Conservation (phyloP, 2,113 vertebrate genomes). For the Pyxicephalus adspersus region DNA sequence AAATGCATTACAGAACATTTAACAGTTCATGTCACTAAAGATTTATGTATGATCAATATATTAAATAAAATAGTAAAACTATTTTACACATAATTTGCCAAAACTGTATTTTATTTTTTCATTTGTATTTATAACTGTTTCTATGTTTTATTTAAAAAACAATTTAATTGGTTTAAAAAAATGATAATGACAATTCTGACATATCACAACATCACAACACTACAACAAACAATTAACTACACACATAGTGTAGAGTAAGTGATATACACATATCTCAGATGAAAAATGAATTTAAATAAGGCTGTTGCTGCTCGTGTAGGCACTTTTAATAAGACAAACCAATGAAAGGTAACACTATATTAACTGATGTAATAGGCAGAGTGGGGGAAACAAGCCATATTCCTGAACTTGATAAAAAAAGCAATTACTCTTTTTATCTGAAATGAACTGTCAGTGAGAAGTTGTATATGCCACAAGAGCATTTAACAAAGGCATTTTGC, state of each 20-base stretch:
- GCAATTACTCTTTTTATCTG: conserved; percentile 74
- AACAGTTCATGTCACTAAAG: no score
- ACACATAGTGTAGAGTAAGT: neutral
- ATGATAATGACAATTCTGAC: no score
- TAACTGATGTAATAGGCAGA: conserved; percentile 75
- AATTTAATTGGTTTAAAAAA: no score
- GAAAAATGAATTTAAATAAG: conserved; percentile 41
- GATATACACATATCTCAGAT: conserved; percentile 10
- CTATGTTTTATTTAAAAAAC: no score
- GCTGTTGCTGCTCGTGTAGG: conserved; percentile 20
- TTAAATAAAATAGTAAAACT: no score
- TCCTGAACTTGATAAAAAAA: conserved; percentile 74
- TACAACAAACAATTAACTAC: neutral
- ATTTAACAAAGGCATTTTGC: conserved; percentile 70
- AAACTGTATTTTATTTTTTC: no score
- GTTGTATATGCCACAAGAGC: conserved; percentile 67
- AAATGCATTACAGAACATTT: no score
- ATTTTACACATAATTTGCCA: no score
- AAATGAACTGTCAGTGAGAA: conserved; percentile 64
- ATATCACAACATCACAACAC: neutral
- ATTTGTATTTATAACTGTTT: no score
- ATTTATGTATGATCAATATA: no score
- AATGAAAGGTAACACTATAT: conserved; percentile 60
- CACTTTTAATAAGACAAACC: conserved; percentile 44
- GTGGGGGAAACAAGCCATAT: conserved; percentile 64